A percentile compares a stretch with the other conserved stretches of the same genome.
phyloP scores from a whole-genome alignment of 2,113 vertebrate genomes.

The Abramis brama region DNA sequence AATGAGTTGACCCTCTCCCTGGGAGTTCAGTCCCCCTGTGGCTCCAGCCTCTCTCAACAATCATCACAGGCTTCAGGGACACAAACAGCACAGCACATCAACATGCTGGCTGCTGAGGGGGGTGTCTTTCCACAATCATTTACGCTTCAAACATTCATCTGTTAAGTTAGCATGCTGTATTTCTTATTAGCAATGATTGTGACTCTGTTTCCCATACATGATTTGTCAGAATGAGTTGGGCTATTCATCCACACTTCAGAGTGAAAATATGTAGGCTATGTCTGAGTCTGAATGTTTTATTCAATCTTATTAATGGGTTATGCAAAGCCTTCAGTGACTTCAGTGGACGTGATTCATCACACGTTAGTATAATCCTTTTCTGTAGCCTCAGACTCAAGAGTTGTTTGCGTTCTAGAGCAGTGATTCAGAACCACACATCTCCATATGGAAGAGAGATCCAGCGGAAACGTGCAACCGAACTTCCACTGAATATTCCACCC shows the following conservation, averaged over 20 bases:
- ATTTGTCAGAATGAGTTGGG: neutral
- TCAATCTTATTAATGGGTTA: neutral
- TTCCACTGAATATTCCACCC: constrained; percentile 25
- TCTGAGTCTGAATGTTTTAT: neutral
- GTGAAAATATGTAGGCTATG: neutral
- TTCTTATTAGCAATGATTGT: neutral
- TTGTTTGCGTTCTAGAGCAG: constrained; percentile 15
- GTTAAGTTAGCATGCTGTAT: neutral
- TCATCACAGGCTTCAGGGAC: constrained; percentile 61
- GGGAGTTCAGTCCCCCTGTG: constrained; percentile 73
- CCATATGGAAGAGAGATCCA: constrained; percentile 47
- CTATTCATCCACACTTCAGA: neutral
- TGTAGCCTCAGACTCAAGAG: neutral
- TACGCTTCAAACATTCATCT: neutral
- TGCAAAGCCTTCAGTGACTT: neutral
- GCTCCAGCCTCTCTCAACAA: constrained; percentile 68
- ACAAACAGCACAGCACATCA: constrained; percentile 36
- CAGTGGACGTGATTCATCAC: neutral
- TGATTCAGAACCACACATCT: constrained; percentile 42
- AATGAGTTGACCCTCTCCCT: constrained; percentile 77
- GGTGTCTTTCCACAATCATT: constrained; percentile 28
- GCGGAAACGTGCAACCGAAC: constrained; percentile 30
- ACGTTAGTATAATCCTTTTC: neutral
- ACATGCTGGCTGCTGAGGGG: constrained; percentile 31
- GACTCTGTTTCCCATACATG: neutral